phyloP scores from a whole-genome alignment of 2,113 vertebrate genomes.

The Nibea albiflora region DNA sequence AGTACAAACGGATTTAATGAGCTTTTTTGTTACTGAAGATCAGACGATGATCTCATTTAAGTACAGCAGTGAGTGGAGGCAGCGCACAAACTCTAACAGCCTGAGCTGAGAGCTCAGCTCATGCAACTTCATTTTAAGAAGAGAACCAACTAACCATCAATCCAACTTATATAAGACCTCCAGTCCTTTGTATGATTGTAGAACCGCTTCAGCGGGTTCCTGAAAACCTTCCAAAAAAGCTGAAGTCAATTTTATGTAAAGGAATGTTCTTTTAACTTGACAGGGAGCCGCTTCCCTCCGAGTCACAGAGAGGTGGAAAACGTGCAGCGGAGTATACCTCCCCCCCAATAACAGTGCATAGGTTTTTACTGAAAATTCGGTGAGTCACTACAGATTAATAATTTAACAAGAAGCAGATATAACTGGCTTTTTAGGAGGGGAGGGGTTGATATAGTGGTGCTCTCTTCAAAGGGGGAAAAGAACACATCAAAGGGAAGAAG shows the following conservation, averaged over 20 bases:
- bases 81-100: background rate
- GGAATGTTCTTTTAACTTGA: constrained; percentile 40
- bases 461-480: constrained; percentile 73
- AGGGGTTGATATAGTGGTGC: constrained; percentile 52
- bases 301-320: constrained; percentile 36
- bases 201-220: constrained; percentile 2
- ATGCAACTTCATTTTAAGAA: too few species aligned
- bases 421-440: constrained; percentile 74
- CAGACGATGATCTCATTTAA: constrained; percentile 24
- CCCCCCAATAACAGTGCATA: constrained; percentile 12
- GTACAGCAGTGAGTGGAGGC: background rate
- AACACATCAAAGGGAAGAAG: constrained; percentile 83
- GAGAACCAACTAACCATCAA: constrained; percentile 14
- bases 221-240: constrained; percentile 24
- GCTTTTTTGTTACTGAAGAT: background rate
- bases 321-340: constrained; percentile 16
- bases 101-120: too few species aligned
- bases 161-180: constrained; percentile 6
- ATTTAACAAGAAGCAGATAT: constrained; percentile 83
- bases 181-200: background rate
- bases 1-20: background rate
- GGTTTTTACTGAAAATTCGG: constrained; percentile 61
- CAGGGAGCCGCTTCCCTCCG: constrained; percentile 19
- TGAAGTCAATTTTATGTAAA: constrained; percentile 36
- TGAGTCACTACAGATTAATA: constrained; percentile 85